Evolutionary conservation across 1,140 invertebrate species (phyloP), one percentile per base, ranked within the genome.

Genomic region (Leucophenga varia): DNA sequence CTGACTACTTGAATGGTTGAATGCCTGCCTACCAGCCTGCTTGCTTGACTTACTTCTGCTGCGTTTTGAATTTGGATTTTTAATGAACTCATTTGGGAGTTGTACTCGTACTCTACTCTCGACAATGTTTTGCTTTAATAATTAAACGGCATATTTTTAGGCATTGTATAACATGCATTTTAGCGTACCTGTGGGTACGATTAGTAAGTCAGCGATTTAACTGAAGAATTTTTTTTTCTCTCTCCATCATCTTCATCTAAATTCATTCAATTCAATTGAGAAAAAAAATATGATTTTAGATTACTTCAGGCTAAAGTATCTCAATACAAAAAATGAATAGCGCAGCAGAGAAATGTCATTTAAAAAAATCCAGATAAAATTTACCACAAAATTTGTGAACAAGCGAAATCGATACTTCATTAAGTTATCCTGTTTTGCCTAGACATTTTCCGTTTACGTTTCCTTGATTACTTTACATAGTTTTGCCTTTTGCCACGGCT

Each of bases 401-500:
- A 16, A 50, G 44, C 46, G 57, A 63, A 70, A 70, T 70, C 67
- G 67, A 70, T 70, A 70, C 67, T 70, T 70, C 67, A 70, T 70
- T 70, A 70, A 70, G 67, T 71, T 70, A 70, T 70, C 61, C 63
- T 63, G 67, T 64, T 65, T 64, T 65, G 61, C 61, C 59, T 65
- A 67, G 67, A 63, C 61, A 59, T 55, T 67, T 70, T 70, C 67
- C 67, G 67, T 70, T 70, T 70, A 64, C 65, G 67, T 70, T 70
- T 70, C 63, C 67, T 64, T 70, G 67, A 70, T 70, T 70, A 70
- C 67, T 70, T 70, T 70, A 69, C 63, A 67, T 63, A 67, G 63
- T 67, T 67, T 53, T 49, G 55, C 38, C 5, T 43, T 39, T 25
- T 21, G 38, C 46, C 32, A 28, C 34, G 47, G 39, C 37, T 52